These are phyloP conservation scores for Nemoura dubitans DNA, from an alignment of 2,888 invertebrate species.

Conservation along the genomic window DNA sequence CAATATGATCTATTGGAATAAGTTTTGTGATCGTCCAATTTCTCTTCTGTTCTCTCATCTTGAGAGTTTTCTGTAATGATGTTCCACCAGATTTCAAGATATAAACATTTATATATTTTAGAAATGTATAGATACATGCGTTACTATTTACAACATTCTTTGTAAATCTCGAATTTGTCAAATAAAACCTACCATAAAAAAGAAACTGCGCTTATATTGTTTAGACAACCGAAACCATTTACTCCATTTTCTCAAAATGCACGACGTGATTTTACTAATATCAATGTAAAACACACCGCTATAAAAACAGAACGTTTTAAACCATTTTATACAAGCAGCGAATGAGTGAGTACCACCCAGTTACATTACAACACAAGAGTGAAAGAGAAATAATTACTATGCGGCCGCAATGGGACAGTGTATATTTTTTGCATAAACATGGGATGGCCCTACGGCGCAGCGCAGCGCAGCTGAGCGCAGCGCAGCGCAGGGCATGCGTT, in stretches of 20 bases:
- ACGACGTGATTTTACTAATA: not conserved
- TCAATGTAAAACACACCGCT: not conserved
- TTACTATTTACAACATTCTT: too few species aligned
- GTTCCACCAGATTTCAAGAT: not conserved
- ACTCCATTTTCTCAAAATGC: not conserved
- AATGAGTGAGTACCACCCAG: too few species aligned
- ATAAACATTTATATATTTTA: not conserved
- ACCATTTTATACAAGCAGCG: too few species aligned
- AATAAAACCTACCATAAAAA: not conserved
- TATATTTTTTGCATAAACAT: not conserved
- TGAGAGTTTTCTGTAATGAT: too few species aligned
- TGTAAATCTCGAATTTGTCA: not conserved
- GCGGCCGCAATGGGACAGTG: not conserved
- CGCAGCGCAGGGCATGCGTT: not conserved
- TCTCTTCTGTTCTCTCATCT: too few species aligned
- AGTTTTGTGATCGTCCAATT: too few species aligned
- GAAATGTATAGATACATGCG: not conserved
- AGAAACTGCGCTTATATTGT: not conserved
- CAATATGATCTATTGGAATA: too few species aligned
- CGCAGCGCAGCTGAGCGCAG: not conserved
- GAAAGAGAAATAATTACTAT: not conserved
- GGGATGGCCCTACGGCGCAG: not conserved
- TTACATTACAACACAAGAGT: not conserved
- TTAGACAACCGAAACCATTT: not conserved
- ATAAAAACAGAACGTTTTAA: not conserved